Evolutionary conservation across 1,140 invertebrate species (phyloP).

Genomic region (Muscidifurax raptorellus): DNA sequence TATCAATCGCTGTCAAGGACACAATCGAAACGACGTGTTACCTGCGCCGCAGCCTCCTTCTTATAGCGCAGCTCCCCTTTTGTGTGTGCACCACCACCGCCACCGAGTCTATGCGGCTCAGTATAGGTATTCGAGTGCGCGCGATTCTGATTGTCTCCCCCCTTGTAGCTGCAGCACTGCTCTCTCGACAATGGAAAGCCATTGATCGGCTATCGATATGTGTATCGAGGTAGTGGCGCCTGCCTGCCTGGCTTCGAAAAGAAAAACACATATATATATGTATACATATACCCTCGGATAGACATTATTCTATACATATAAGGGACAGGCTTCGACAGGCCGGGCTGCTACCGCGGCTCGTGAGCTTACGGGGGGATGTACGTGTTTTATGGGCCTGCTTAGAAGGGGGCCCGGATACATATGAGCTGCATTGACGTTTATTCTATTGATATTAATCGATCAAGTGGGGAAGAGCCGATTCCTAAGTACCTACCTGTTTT

Average conservation of each 20-base stretch:
- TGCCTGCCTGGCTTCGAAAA: not conserved
- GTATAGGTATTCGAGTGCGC: not conserved
- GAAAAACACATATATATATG: not conserved
- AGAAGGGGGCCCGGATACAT: not conserved
- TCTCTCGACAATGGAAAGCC: slow-evolving; percentile 54
- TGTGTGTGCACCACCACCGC: slow-evolving; percentile 11
- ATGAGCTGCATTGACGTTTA: slow-evolving; percentile 59
- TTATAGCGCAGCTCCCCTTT: slow-evolving; percentile 46
- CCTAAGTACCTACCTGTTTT: slow-evolving; percentile 65
- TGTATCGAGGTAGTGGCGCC: not conserved
- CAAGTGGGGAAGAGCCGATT: slow-evolving; percentile 59
- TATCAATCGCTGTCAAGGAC: slow-evolving; percentile 65
- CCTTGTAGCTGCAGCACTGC: not conserved
- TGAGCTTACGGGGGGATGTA: slow-evolving; percentile 43
- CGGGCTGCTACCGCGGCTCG: not conserved
- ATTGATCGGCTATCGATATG: slow-evolving; percentile 60
- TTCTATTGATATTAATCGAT: slow-evolving; percentile 67
- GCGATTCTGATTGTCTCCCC: slow-evolving; percentile 53
- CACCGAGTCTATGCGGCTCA: not conserved
- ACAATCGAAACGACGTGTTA: slow-evolving; percentile 61
- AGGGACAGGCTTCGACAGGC: not conserved
- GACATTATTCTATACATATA: not conserved
- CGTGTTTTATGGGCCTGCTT: slow-evolving; percentile 58
- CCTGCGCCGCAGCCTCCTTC: slow-evolving; percentile 57
- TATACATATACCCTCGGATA: too few species aligned